These are phyloP conservation scores for Hirtodrosophila trivittata DNA, from an alignment of 2,888 invertebrate genomes.

Conservation along the genomic window DNA sequence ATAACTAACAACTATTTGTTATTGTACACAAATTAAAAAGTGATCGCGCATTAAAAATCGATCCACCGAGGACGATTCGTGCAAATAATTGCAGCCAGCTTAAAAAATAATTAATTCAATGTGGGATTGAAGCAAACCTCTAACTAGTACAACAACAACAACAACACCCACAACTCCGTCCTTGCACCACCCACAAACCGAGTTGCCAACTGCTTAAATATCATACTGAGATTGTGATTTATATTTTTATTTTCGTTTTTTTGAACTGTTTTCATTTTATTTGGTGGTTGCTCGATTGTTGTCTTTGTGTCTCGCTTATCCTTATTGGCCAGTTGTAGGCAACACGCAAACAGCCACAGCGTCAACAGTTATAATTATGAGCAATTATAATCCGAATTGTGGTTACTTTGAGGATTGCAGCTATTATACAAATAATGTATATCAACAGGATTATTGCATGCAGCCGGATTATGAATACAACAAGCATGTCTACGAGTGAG, in stretches of 20 bases:
- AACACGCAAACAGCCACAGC: constrained; percentile 36
- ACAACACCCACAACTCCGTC: neutral
- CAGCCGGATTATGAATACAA: constrained; percentile 83
- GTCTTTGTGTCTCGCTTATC: constrained; percentile 7
- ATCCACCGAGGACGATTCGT: constrained; percentile 46
- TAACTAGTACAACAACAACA: constrained; percentile 8
- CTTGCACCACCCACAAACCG: neutral
- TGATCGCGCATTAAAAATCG: constrained; percentile 75
- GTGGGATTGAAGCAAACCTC: constrained; percentile 28
- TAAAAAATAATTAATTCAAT: constrained; percentile 59
- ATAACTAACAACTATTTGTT: constrained; percentile 11
- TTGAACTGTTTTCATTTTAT: constrained; percentile 2
- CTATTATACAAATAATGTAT: constrained; percentile 81
- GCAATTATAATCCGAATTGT: constrained; percentile 83
- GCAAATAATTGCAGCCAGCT: constrained; percentile 63
- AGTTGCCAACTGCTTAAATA: constrained; percentile 1
- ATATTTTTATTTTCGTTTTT: neutral
- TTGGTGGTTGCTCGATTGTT: neutral
- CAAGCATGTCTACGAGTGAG: constrained; percentile 83
- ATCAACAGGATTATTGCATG: constrained; percentile 83
- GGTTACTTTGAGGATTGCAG: constrained; percentile 83
- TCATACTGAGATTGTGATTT: neutral
- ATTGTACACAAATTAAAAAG: constrained; percentile 72
- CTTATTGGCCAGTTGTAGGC: constrained; percentile 13
- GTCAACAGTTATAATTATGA: constrained; percentile 73